These are phyloP conservation scores for Schlechtendalia chinensis DNA, from an alignment of 1,140 invertebrate genomes.

Conservation along the genomic window DNA sequence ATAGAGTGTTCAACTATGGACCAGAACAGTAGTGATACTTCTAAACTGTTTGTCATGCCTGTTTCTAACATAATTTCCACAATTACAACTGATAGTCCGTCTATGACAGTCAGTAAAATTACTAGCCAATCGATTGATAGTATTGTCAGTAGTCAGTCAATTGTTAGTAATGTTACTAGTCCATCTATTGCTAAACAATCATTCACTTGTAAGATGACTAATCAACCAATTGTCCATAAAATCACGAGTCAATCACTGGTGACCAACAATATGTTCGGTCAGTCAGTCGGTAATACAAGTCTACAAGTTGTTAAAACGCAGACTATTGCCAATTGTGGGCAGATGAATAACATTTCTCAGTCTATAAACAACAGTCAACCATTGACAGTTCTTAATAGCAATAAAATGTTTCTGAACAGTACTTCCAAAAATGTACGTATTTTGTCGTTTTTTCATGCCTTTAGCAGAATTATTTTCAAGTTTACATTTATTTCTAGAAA, in stretches of 20 bases:
- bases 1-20: background rate
- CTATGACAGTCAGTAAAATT: background rate
- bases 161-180: background rate
- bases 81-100: background rate
- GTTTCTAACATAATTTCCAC: conserved; percentile 7
- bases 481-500: conserved; percentile 33
- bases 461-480: background rate
- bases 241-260: background rate
- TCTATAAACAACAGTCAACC: conserved; percentile 14
- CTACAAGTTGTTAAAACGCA: no score
- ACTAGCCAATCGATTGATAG: background rate
- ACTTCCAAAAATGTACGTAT: conserved; percentile 25
- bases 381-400: background rate
- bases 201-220: background rate
- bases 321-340: background rate
- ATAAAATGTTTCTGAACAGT: conserved; percentile 13
- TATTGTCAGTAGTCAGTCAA: background rate
- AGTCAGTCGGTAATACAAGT: background rate
- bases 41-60: conserved; percentile 16
- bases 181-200: background rate
- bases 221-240: background rate
- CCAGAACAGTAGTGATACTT: background rate
- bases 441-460: background rate
- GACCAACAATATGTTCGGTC: background rate
- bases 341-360: conserved; percentile 13